Evolutionary conservation across 1,140 invertebrate species (phyloP).

Genomic region (Caenorhabditis brenneri): DNA sequence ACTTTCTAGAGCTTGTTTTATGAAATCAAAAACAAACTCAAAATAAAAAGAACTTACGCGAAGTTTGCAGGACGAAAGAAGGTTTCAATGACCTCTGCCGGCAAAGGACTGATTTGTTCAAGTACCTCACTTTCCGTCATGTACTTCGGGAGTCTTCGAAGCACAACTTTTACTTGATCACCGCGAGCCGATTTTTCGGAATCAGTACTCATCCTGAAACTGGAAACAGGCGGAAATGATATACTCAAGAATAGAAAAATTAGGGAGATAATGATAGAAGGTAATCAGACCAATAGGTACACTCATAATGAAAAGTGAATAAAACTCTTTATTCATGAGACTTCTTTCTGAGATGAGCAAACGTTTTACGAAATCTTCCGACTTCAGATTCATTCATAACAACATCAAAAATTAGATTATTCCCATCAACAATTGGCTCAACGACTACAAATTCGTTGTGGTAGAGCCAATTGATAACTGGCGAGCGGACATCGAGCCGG

Average conservation of each 20-base stretch:
- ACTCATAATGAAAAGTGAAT: not conserved
- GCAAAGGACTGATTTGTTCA: constrained; percentile 9
- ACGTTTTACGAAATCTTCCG: not conserved
- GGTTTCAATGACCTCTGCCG: not conserved
- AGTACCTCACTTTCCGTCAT: not conserved
- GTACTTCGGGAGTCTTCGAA: not conserved
- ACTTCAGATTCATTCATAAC: constrained; percentile 26
- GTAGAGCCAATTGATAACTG: constrained; percentile 5
- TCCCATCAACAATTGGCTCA: not conserved
- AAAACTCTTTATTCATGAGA: not conserved
- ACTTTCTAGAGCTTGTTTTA: too few species aligned
- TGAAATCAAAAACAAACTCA: not conserved
- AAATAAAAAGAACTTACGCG: not conserved
- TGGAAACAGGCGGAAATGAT: not conserved
- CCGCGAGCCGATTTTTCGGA: not conserved
- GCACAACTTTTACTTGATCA: not conserved
- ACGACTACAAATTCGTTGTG: constrained; percentile 23
- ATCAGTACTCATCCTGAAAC: not conserved
- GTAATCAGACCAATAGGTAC: not conserved
- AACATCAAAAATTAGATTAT: not conserved
- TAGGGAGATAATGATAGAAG: too few species aligned
- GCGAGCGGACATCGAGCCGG: not conserved
- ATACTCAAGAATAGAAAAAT: too few species aligned
- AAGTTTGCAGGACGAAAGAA: not conserved
- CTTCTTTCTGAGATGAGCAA: not conserved